Base-by-base conservation (phyloP, 2,113 vertebrate species). In the Corythornis madagascariensis region DNA sequence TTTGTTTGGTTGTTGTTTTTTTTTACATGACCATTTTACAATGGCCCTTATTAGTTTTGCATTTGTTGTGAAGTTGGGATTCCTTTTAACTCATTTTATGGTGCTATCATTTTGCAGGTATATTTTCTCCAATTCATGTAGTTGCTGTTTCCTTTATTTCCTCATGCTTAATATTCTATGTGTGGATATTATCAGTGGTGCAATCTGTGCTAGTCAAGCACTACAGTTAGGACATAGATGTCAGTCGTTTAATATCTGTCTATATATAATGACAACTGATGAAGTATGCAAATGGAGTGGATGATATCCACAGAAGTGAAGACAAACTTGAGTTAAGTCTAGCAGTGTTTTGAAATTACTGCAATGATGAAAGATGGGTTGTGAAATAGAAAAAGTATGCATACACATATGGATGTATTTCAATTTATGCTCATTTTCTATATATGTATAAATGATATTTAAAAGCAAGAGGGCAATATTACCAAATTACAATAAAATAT, bases 221-320 rank as follows among this genome's bases (percentile, higher is more conserved):
- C 78, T 53, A 67, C n/a, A 82, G 35, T 71, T 84, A 93, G 56
- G 77, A 95, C 72, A 74, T 64, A 84, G 82, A 89, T 92, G 65
- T 92, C 90, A 96, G 61, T 96, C 92, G 75, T 86, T 86, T 70
- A 80, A 63, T 93, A 94, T 91, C 87, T 88, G 89, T 56, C 59
- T 71, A 92, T 71, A 92, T 89, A 89, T 95, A 96, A 93, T 92
- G 88, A 83, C 78, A 95, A 92, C 31, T 42, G n/a, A 65, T 80
- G 78, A 88, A 92, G 69, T 88, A 83, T 75, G 88, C 53, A 96
- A 95, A 93, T 52, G 15, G 69, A 94, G 81, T 43, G 94, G 89
- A 92, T 86, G 89, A 93, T 78, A 85, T 29, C 28, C 28, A 13
- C 90, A 69, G 85, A 95, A 93, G 52, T 52, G 70, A 70, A 94